Conservation (phyloP, 2,888 invertebrate genomes). For the Dermolepida albohirtum region DNA sequence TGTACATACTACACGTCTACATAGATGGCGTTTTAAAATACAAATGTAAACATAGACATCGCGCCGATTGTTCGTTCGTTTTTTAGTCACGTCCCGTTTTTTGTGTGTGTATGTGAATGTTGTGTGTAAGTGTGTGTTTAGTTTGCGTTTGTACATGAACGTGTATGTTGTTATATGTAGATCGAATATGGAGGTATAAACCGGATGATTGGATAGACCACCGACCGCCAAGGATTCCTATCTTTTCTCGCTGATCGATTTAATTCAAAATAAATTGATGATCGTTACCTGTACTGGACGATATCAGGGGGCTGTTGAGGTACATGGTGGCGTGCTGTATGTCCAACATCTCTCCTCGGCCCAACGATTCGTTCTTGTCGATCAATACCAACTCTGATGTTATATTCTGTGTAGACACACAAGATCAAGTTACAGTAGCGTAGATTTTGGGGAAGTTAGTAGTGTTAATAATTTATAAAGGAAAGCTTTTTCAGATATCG, state of each 20-base stretch:
- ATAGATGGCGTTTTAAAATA: constrained; percentile 23
- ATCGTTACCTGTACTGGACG: constrained; percentile 43
- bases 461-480: too few species aligned
- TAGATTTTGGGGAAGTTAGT: too few species aligned
- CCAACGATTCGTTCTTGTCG: constrained; percentile 71
- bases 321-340: constrained; percentile 71
- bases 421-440: constrained; percentile 7
- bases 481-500: too few species aligned
- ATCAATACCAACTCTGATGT: constrained; percentile 71
- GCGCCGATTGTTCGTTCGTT: constrained; percentile 15
- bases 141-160: too few species aligned
- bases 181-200: constrained; percentile 22
- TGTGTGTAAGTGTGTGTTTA: too few species aligned
- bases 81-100: constrained; percentile 12
- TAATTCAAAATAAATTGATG: constrained; percentile 30
- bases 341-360: constrained; percentile 75
- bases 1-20: constrained; percentile 4
- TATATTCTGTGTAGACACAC: constrained; percentile 64
- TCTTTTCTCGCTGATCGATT: constrained; percentile 26
- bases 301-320: constrained; percentile 67
- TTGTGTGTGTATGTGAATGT: neutral
- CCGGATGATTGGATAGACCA: constrained; percentile 26
- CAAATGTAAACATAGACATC: constrained; percentile 32
- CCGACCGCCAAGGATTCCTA: constrained; percentile 26
- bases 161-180: constrained; percentile 13